Evolutionary conservation across 2,888 invertebrate genomes (phyloP), one percentile per base, ranked within the genome.

Genomic region (Rotaria magnacalcarata): DNA sequence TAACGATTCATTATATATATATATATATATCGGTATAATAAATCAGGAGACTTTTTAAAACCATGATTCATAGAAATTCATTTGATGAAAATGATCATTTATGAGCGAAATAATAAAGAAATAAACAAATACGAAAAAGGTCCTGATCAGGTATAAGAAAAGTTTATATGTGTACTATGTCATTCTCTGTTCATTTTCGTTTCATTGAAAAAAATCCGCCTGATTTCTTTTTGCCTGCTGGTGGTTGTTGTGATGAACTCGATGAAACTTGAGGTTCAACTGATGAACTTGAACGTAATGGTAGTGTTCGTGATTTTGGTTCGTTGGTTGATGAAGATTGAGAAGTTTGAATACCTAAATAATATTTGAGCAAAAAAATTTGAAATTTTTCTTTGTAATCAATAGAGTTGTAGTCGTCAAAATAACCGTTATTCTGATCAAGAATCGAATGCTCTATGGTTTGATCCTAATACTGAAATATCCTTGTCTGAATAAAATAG

Each of bases 131-230:
- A 19, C 19, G 27, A 67, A 7, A 11, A 34, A 34, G 34, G 34
- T 5, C 34, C 7, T n/a, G 14, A 60, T 27, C 27, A n/a, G n/a
- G 14, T 27, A 60, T n/a, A 27, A 60, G 27, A 60, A n/a, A 60
- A 60, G 27, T 27, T 27, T 60, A 2, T 27, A 54, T 16, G 16
- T 54, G 21, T 54, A 54, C 19, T n/a, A 27, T 41, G 14, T 80
- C 80, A 80, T 80, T 80, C 80, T 80, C 80, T 47, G 47, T 80
- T 80, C 47, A 80, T 80, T 80, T 80, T 80, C 47, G 43, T 80
- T 80, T 80, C 24, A 21, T 24, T 47, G 47, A 47, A 47, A 80
- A 80, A n/a, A 47, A 47, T 80, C 43, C n/a, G n/a, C n/a, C 14
- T 41, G 75, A 43, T 80, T 80, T 80, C 80, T 80, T 80, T 47